Base-by-base conservation (phyloP, 2,888 invertebrate species). In the Hydroisotoma schaefferi region DNA sequence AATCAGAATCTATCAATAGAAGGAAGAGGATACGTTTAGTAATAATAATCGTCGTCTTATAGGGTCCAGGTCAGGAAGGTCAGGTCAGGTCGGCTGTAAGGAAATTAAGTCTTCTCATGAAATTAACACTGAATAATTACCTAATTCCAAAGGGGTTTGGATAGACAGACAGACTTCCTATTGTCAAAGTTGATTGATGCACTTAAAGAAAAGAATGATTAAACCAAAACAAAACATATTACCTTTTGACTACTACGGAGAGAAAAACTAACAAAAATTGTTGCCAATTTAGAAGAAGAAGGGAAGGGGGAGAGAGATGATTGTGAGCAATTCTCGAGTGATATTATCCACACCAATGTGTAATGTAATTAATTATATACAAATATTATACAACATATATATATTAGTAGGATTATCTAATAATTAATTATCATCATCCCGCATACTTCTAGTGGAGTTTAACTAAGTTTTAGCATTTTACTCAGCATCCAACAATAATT, bases 291-390 rank as follows among this genome's bases (percentile, higher is more conserved):
- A 49, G 27, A 49, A 25, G n/a, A 12, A 47, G 25, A 22, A 33
- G 20, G 29, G 23, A 20, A 28, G 22, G 22, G 12, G 28, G 55
- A 62, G 65, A 54, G 65, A 65, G 58, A 66, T 58, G n/a, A 66
- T 63, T 63, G 66, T 66, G 66, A 66, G 66, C 66, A 66, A 66
- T 10, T 66, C 63, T 66, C 66, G 60, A 66, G 66, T 66, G 66
- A 66, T 66, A 66, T 66, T 66, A 66, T 62, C 56, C 60, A 66
- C 66, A 66, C 66, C 63, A 66, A 63, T 60, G 66, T 66, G 60
- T 63, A 66, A 65, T 65, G 59, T 55, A 58, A 23, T 15, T 22
- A 22, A 25, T 25, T 47, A 47, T 47, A 23, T 47, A 47, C 4
- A 15, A 22, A 25, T 23, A 47, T 47, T 47, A 12, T 47, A 15